phyloP scores from a whole-genome alignment of 2,113 vertebrate species.

The Columba livia region DNA sequence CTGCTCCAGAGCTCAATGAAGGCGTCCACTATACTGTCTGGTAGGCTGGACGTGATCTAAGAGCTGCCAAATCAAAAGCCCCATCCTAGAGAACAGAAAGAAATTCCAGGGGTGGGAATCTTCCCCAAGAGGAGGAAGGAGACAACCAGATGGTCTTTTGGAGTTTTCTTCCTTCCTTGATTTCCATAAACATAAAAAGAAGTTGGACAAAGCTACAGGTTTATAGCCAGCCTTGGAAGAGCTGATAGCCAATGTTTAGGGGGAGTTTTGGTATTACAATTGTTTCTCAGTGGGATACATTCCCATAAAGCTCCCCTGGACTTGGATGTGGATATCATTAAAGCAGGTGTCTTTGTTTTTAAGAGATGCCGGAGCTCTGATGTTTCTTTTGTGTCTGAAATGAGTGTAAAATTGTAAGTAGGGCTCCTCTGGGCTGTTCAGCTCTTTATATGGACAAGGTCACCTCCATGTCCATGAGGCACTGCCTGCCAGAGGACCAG shows the following conservation, averaged over 20 bases:
- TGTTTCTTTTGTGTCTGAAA: not conserved
- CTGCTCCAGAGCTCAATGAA: not conserved
- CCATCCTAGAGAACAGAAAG: not conserved
- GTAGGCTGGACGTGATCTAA: not conserved
- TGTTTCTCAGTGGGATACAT: conserved; percentile 2
- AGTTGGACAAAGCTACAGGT: not conserved
- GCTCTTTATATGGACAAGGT: not conserved
- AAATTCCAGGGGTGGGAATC: not conserved
- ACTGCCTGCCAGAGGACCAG: not conserved
- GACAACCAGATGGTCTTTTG: not conserved
- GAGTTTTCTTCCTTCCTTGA: not conserved
- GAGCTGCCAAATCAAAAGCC: not conserved
- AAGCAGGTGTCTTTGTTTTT: conserved; percentile 18
- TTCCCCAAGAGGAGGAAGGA: not conserved
- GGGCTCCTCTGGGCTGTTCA: not conserved
- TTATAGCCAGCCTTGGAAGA: not conserved
- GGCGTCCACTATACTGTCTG: not conserved
- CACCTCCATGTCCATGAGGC: rapidly evolving
- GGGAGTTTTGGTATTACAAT: not conserved
- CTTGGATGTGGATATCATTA: not conserved
- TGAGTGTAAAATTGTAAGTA: not conserved
- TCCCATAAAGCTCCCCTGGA: not conserved
- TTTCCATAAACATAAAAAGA: not conserved
- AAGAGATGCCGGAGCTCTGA: not conserved
- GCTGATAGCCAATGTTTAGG: not conserved